Percentiles rank a stretch among this genome's conserved stretches.
These are phyloP conservation scores for Tachysurus vachellii DNA, from an alignment of 2,113 vertebrate genomes.

Conservation along the genomic window DNA sequence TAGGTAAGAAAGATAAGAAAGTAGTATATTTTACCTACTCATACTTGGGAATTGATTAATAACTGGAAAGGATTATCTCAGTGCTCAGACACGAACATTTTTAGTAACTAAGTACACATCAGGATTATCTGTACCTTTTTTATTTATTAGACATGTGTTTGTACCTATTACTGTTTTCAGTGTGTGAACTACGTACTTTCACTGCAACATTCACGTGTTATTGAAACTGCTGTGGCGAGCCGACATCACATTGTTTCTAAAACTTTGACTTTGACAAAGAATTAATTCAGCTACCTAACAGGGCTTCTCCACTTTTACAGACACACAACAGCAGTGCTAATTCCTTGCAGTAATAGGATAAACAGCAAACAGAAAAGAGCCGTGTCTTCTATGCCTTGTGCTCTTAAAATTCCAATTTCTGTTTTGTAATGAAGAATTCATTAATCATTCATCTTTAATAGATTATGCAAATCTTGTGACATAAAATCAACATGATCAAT, in stretches of 20 bases:
- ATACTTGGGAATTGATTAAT: not conserved
- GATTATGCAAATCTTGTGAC: constrained; percentile 95
- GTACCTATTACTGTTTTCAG: not conserved
- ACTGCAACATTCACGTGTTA: not conserved
- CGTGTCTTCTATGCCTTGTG: constrained; percentile 60
- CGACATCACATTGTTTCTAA: not conserved
- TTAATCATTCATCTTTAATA: constrained; percentile 99
- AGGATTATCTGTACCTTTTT: not conserved
- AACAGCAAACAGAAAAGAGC: constrained; percentile 68
- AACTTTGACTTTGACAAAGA: constrained; percentile 24
- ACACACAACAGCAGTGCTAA: constrained; percentile 50
- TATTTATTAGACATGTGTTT: not conserved
- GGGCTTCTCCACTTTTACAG: constrained; percentile 42
- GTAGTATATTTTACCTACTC: not conserved
- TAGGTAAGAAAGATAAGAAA: constrained; percentile 31
- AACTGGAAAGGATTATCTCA: not conserved
- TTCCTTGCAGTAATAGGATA: constrained; percentile 61
- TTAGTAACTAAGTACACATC: not conserved
- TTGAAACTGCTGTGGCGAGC: not conserved
- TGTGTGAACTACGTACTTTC: not conserved
- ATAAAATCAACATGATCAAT: constrained; percentile 99
- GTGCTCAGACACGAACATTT: not conserved
- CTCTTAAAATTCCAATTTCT: constrained; percentile 72
- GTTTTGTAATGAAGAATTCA: constrained; percentile 80
- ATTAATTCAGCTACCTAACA: constrained; percentile 47